Evolutionary conservation across 2,888 invertebrate species (phyloP).

Genomic region (Lissonota sp.): DNA sequence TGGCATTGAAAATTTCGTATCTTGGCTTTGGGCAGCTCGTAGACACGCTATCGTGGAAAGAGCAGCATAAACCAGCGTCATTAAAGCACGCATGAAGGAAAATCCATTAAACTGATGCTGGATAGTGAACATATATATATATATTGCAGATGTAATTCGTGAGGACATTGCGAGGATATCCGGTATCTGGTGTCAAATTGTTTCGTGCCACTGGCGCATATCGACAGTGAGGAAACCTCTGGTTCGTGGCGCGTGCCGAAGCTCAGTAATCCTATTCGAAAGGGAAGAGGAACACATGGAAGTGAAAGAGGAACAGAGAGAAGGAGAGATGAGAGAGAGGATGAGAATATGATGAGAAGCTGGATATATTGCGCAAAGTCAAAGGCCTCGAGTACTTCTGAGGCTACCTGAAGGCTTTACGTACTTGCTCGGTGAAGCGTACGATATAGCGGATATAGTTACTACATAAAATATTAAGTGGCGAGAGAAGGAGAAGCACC

Average conservation of each 20-base stretch:
- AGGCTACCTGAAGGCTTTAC: slow-evolving; percentile 19
- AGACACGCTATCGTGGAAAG: slow-evolving; percentile 53
- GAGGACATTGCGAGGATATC: slow-evolving; percentile 65
- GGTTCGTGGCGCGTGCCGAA: slow-evolving; percentile 67
- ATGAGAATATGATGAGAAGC: slow-evolving; percentile 37
- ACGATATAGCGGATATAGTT: not conserved
- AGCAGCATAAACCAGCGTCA: slow-evolving; percentile 21
- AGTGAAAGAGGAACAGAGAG: slow-evolving; percentile 28
- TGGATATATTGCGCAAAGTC: slow-evolving; percentile 46
- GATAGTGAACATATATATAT: slow-evolving; percentile 14
- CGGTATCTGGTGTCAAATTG: slow-evolving; percentile 63
- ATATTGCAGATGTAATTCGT: slow-evolving; percentile 36
- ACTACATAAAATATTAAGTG: not conserved
- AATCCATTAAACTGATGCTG: not conserved
- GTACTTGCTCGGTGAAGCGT: slow-evolving; percentile 5
- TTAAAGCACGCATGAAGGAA: slow-evolving; percentile 23
- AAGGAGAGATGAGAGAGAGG: slow-evolving; percentile 17
- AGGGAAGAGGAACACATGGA: slow-evolving; percentile 14
- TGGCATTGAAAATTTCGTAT: slow-evolving; percentile 58
- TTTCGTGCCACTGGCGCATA: slow-evolving; percentile 41
- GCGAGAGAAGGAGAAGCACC: not conserved
- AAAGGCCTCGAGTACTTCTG: slow-evolving; percentile 40
- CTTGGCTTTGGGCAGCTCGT: slow-evolving; percentile 37
- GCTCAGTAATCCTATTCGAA: slow-evolving; percentile 46
- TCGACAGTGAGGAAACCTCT: slow-evolving; percentile 65